phyloP scores from a whole-genome alignment of 2,888 invertebrate genomes.

The Gasteruption jaculator region DNA sequence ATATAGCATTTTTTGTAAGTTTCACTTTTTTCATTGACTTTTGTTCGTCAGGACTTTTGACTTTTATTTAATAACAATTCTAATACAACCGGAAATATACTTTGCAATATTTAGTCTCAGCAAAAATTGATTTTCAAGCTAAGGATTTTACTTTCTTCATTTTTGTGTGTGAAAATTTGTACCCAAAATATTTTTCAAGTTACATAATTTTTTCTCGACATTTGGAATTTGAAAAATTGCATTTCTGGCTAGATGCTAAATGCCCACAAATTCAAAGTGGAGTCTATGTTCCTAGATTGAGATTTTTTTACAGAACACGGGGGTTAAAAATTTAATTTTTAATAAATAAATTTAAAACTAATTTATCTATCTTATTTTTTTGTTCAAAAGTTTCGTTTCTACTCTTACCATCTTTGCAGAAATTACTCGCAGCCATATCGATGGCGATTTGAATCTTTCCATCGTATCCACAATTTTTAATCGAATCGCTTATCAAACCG shows the following conservation, averaged over 20 bases:
- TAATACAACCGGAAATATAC: too few relatives aligned
- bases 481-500: constrained; percentile 33
- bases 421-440: constrained; percentile 38
- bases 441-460: constrained; percentile 39
- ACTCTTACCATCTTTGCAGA: constrained; percentile 37
- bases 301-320: background rate
- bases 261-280: background rate
- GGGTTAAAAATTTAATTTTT: background rate
- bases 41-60: too few relatives aligned
- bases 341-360: background rate
- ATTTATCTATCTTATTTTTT: background rate
- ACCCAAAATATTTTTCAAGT: too few relatives aligned
- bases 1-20: too few relatives aligned
- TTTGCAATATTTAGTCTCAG: too few relatives aligned
- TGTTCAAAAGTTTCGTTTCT: too few relatives aligned
- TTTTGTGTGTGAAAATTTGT: too few relatives aligned
- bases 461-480: constrained; percentile 36
- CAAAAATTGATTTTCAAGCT: too few relatives aligned
- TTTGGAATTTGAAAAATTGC: background rate
- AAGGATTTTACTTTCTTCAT: too few relatives aligned
- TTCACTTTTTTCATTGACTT: too few relatives aligned
- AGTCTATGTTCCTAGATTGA: background rate
- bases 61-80: too few relatives aligned
- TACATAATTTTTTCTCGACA: too few relatives aligned
- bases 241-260: background rate